Base-by-base conservation (phyloP, 2,888 invertebrate genomes). In the Spialia ferax region DNA sequence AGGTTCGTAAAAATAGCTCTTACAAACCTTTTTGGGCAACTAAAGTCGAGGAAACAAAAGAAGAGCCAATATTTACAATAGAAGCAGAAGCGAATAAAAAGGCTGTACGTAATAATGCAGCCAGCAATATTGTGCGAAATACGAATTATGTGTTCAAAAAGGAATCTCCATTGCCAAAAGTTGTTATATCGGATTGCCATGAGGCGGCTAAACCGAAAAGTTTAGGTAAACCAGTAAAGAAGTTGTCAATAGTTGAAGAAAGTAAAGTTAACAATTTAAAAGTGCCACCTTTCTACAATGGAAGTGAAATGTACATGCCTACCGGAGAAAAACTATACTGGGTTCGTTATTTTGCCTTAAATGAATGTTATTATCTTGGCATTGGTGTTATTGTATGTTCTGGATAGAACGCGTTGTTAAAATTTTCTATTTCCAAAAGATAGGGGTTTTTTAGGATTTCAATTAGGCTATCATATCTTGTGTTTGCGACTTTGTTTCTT, bases 1-100 rank as follows among this genome's bases (percentile, higher is more conserved):
- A 81, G 69, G 79, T 89, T 0, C 77, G 89, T 1, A 79, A 79
- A 61, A 77, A 87, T 67, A 88, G 88, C 67, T 79, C 80, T 13
- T 89, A 90, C 74, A 88, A 83, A 75, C 87, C 89, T 0, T 88
- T 91, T 74, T 91, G 91, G 91, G 89, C 91, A 7, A 87, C 86
- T 0, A 88, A 82, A 79, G 82, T 87, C 0, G 76, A 75, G 6
- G 72, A 80, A 63, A 75, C 76, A 15, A 71, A 72, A 63, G 76
- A 75, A 13, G 73, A 74, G 22, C 64, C 59, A 6, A 63, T 70
- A 26, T 45, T 63, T 60, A 70, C 68, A 35, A 68, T 72, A 50
- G 70, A 74, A 7, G 73, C 70, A 26, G 72, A 64, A 50, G 72
- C 71, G 67, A 64, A 64, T 11, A 75, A 69, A 69, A 77, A 73